Base-by-base conservation (phyloP, 2,113 vertebrate genomes). In the Podocnemis expansa region DNA sequence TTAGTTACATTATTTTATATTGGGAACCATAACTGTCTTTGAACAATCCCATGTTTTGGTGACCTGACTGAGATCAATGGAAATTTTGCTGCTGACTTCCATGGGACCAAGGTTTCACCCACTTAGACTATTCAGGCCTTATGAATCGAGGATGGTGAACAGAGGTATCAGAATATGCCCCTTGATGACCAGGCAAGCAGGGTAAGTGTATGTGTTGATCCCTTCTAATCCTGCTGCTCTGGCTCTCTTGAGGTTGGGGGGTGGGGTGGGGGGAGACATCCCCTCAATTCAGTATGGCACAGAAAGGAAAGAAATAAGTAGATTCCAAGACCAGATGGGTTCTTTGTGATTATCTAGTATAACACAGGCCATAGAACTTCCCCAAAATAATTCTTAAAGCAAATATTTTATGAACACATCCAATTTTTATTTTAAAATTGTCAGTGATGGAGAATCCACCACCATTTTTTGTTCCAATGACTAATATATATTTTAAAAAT, bases 141-240 rank as follows among this genome's bases (percentile, higher is more conserved):
- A 41, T 34, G 58, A 14, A 63, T 63, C 5, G 29, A 63, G 58
- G 31, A 34, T 29, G 14, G 58, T 63, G 58, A 63, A 63, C 22
- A 41, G 41, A 14, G 38, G 38, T 73, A 12, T 73, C 63, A 24
- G 67, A 73, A 73, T 73, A 24, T 73, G 67, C 17, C 22, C 38
- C 67, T 41, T 24, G 67, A 73, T 41, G 67, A 73, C 21, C 22
- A 19, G 56, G 25, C 24, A 58, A 29, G 25, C 9, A 34, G 41
- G 49, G 2, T 31, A 29, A 11, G 3, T 5, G 2, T 31, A 29
- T 13, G 3, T 5, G 2, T 5, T 8, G 17, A 31, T 27, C n/a
- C 3, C 12, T 73, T 83, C 89, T 47, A 29, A 29, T 82, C 29
- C 9, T 75, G 3, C 54, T 6, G 56, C 29, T 79, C n/a, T 82